These are phyloP conservation scores for Aphelocoma coerulescens DNA, from an alignment of 2,113 vertebrate species.

Conservation along the genomic window DNA sequence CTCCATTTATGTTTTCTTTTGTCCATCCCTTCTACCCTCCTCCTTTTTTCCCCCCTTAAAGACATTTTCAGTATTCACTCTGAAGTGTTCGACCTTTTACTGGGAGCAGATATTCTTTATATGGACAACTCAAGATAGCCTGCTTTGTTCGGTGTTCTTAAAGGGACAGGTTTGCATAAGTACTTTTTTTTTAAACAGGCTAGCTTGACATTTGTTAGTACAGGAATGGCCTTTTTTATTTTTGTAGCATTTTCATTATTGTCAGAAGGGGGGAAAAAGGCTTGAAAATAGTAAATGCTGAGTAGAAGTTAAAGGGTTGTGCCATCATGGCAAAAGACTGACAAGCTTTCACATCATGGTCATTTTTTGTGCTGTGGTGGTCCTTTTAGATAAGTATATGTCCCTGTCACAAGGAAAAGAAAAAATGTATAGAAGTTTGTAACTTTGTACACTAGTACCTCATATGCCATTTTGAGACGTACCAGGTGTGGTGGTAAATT, in stretches of 20 bases:
- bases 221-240: background rate
- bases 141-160: background rate
- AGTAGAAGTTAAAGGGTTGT: background rate
- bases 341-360: background rate
- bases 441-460: background rate
- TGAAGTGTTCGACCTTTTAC: constrained; percentile 5
- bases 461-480: accelerated
- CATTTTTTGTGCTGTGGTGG: accelerated
- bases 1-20: background rate
- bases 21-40: background rate
- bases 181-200: background rate
- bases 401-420: background rate
- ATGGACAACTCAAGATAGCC: background rate
- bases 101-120: background rate
- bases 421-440: background rate
- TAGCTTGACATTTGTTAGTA: background rate
- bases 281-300: background rate
- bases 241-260: background rate
- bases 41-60: background rate
- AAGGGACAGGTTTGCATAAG: constrained; percentile 2
- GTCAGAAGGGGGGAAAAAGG: background rate
- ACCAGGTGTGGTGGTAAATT: background rate
- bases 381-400: background rate
- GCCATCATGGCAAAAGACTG: background rate
- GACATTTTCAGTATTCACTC: background rate